phyloP scores from a whole-genome alignment of 2,113 vertebrate genomes.

The Speoplatyrhinus poulsoni region DNA sequence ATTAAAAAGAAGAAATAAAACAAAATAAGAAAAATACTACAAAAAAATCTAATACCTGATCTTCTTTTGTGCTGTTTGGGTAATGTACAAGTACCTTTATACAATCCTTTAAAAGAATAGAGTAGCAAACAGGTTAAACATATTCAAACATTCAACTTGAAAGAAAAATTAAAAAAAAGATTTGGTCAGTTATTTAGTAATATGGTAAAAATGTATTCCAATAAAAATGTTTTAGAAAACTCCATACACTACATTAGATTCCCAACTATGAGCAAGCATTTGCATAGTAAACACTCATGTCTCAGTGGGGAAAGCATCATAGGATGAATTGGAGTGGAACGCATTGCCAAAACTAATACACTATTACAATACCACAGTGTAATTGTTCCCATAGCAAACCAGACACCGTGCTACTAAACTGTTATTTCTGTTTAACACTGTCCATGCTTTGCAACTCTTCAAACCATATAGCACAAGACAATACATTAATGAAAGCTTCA shows the following conservation, averaged over 20 bases:
- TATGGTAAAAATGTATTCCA: conserved; percentile 6
- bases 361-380: not conserved
- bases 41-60: conserved; percentile 77
- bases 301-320: not conserved
- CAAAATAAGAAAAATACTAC: conserved; percentile 23
- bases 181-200: not conserved
- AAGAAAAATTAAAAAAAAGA: conserved; percentile 17
- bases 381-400: conserved; percentile 9
- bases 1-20: conserved; percentile 9
- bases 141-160: conserved; percentile 27
- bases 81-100: conserved; percentile 82
- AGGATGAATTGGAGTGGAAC: conserved; percentile 12
- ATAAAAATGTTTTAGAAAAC: not conserved
- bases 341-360: not conserved
- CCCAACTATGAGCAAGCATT: conserved; percentile 5
- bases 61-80: conserved; percentile 82
- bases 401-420: conserved; percentile 9
- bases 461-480: not conserved
- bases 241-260: not conserved
- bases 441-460: conserved; percentile 10
- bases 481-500: too few species aligned
- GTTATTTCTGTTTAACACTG: conserved; percentile 24
- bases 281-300: conserved; percentile 13
- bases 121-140: conserved; percentile 74
- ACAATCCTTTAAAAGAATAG: conserved; percentile 81